Conservation (phyloP, 2,797 vertebrate species). For the Helostoma temminkii region DNA sequence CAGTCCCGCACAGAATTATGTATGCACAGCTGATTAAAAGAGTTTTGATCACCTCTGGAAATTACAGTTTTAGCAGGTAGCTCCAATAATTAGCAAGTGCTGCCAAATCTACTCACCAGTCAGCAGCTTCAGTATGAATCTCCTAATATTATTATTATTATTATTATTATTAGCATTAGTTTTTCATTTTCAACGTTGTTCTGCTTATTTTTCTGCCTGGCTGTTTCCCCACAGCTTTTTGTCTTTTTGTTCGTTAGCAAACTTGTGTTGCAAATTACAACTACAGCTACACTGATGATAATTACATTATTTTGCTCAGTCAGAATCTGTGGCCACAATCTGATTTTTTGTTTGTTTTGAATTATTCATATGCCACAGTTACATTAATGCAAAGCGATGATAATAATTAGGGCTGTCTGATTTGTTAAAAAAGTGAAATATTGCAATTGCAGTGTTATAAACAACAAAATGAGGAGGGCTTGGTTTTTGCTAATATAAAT, state of each 20-base stretch:
- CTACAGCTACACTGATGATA: too few species aligned
- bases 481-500: too few species aligned
- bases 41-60: constrained; percentile 70
- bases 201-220: background rate
- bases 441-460: too few species aligned
- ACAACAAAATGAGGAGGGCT: too few species aligned
- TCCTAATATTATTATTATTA: too few species aligned
- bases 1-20: constrained; percentile 50
- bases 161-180: background rate
- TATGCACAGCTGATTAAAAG: constrained; percentile 74
- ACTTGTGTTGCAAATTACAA: too few species aligned
- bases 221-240: background rate
- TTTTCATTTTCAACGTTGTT: constrained; percentile 11
- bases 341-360: too few species aligned
- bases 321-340: background rate
- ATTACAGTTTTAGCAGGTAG: constrained; percentile 68
- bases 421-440: too few species aligned
- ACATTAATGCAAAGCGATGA: background rate
- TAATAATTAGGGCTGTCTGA: too few species aligned
- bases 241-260: constrained; percentile 4
- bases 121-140: constrained; percentile 21
- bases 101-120: constrained; percentile 30
- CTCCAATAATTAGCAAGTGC: constrained; percentile 48
- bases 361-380: too few species aligned
- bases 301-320: background rate